Conservation (phyloP, 1,140 invertebrate species). For the Pogonomyrmex barbatus region DNA sequence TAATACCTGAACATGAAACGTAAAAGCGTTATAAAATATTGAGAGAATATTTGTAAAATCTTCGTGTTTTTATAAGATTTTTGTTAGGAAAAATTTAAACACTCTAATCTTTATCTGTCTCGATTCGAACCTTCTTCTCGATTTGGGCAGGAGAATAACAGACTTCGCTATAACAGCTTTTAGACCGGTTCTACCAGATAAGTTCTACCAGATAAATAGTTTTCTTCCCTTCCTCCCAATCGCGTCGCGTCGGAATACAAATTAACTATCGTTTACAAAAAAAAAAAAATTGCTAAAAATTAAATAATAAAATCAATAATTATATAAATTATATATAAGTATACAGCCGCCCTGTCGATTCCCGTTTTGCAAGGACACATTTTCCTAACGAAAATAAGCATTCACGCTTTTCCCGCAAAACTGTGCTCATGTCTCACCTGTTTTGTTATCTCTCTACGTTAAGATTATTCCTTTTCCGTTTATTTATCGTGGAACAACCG, state of each 20-base stretch:
- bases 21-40: background rate
- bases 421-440: background rate
- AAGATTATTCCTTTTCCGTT: background rate
- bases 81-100: background rate
- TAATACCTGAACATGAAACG: background rate
- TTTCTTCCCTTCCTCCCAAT: background rate
- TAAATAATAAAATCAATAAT: background rate
- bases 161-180: conserved; percentile 14
- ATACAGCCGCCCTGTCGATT: background rate
- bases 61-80: background rate
- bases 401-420: background rate
- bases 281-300: background rate
- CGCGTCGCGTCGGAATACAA: conserved; percentile 67
- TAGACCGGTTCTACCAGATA: conserved; percentile 77
- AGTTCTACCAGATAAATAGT: conserved; percentile 54
- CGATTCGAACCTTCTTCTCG: conserved; percentile 5
- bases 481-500: background rate
- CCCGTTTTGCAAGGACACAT: background rate
- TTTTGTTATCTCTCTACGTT: background rate
- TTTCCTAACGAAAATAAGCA: background rate
- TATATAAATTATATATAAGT: too few species aligned
- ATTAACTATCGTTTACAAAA: conserved; percentile 60
- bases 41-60: background rate
- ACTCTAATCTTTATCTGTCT: conserved; percentile 9
- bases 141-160: conserved; percentile 55